phyloP scores from a whole-genome alignment of 2,888 invertebrate species.

The Plebejus argus region DNA sequence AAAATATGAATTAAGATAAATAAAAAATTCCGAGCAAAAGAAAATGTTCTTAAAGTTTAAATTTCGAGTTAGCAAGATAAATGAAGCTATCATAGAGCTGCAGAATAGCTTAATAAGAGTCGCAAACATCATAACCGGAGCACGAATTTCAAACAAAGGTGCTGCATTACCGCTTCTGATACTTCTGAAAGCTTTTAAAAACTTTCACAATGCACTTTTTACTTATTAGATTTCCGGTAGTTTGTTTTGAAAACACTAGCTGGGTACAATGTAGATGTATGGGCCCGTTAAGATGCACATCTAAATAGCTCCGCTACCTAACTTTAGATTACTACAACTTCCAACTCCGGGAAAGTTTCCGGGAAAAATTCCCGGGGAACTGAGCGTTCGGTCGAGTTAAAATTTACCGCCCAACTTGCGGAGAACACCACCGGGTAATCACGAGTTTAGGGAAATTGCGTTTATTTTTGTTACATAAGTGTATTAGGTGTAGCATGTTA shows the following conservation, averaged over 20 bases:
- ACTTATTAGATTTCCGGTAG: slow-evolving; percentile 29
- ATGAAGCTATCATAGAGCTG: neutral
- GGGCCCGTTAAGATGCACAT: slow-evolving; percentile 79
- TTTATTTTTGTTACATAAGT: slow-evolving; percentile 27
- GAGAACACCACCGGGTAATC: slow-evolving; percentile 52
- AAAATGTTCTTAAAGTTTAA: neutral
- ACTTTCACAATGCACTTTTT: slow-evolving; percentile 27
- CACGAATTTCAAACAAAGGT: slow-evolving; percentile 10
- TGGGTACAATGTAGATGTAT: slow-evolving; percentile 76
- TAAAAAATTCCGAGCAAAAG: neutral
- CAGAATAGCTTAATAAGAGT: neutral
- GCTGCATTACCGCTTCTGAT: slow-evolving; percentile 23
- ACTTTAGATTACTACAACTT: slow-evolving; percentile 81
- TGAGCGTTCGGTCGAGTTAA: slow-evolving; percentile 66
- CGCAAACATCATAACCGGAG: neutral
- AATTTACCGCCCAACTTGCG: slow-evolving; percentile 68
- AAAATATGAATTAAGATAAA: no score
- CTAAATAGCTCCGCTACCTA: slow-evolving; percentile 80
- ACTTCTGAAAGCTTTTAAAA: slow-evolving; percentile 26
- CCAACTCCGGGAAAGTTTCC: slow-evolving; percentile 64
- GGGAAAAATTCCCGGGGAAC: slow-evolving; percentile 50
- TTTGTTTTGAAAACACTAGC: slow-evolving; percentile 51
- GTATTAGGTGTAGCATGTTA: neutral
- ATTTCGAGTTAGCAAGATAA: neutral
- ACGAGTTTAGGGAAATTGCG: slow-evolving; percentile 39